Conservation (phyloP, 2,797 vertebrate genomes). For the Mareca penelope region DNA sequence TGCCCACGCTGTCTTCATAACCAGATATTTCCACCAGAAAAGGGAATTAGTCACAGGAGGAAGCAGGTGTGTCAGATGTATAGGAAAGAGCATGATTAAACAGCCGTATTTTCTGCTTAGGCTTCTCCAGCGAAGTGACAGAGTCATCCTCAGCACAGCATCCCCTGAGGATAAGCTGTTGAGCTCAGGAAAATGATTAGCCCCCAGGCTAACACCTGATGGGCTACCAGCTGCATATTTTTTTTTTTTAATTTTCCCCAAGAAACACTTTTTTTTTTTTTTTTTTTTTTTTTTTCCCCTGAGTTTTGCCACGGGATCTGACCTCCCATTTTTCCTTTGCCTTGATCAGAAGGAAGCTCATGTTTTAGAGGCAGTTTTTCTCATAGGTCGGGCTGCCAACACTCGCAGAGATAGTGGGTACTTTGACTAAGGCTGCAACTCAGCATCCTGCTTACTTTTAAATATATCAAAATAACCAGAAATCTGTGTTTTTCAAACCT, state of each 20-base stretch:
- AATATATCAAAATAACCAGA: not conserved
- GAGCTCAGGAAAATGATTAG: not conserved
- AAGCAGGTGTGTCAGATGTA: slow-evolving; percentile 48
- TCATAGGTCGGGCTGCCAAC: not conserved
- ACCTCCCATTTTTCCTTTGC: not conserved
- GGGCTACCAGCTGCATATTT: not conserved
- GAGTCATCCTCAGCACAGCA: not conserved
- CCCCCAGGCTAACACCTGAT: slow-evolving; percentile 8
- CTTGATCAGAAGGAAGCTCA: not conserved
- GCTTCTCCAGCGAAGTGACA: not conserved
- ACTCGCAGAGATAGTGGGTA: not conserved
- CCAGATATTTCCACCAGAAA: slow-evolving; percentile 48
- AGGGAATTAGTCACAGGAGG: slow-evolving; percentile 56
- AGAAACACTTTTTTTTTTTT: not conserved
- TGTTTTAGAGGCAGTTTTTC: not conserved
- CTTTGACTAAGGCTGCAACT: not conserved
- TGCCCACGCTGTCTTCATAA: slow-evolving; percentile 20
- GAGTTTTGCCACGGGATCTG: not conserved
- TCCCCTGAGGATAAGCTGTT: not conserved
- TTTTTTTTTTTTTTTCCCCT: not conserved
- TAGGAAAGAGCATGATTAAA: slow-evolving; percentile 29
- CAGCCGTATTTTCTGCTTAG: slow-evolving; percentile 30
- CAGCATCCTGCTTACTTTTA: not conserved
- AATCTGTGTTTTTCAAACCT: not conserved
- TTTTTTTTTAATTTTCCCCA: no score